These are phyloP conservation scores for Trachelus iudaicus DNA, from an alignment of 2,888 invertebrate genomes.

Conservation along the genomic window DNA sequence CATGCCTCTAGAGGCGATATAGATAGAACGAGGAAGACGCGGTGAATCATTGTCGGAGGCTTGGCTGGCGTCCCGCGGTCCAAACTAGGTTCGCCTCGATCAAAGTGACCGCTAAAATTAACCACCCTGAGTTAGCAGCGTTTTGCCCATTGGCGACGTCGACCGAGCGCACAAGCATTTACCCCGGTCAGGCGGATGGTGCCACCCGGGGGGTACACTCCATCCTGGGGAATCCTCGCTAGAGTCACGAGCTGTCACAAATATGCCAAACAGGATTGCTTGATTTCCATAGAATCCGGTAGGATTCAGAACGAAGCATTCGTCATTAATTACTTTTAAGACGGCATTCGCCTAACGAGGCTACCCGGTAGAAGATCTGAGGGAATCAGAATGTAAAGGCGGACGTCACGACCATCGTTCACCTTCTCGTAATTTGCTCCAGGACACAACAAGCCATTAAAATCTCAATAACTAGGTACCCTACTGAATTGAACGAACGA, in stretches of 20 bases:
- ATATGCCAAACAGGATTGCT: neutral
- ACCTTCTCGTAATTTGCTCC: neutral
- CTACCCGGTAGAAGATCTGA: neutral
- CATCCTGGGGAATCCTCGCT: neutral
- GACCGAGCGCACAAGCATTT: neutral
- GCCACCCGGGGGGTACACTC: neutral
- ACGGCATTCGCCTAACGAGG: neutral
- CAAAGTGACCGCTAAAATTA: constrained; percentile 56
- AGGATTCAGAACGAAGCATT: neutral
- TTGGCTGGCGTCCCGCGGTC: constrained; percentile 56
- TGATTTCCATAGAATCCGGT: neutral
- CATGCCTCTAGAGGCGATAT: constrained; percentile 44
- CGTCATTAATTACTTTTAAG: neutral
- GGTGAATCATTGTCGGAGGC: constrained; percentile 55
- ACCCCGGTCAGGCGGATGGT: neutral
- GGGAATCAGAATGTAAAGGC: neutral
- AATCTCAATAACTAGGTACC: neutral
- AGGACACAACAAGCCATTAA: neutral
- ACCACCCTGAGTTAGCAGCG: constrained; percentile 27
- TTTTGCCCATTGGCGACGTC: constrained; percentile 19
- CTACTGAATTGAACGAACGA: neutral
- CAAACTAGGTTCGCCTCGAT: constrained; percentile 59
- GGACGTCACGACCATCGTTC: neutral
- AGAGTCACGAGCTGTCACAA: neutral
- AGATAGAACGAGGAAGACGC: constrained; percentile 57